Evolutionary conservation across 2,113 vertebrate genomes (phyloP), one percentile per base, ranked within the genome.

Genomic region (Hyaena hyaena): DNA sequence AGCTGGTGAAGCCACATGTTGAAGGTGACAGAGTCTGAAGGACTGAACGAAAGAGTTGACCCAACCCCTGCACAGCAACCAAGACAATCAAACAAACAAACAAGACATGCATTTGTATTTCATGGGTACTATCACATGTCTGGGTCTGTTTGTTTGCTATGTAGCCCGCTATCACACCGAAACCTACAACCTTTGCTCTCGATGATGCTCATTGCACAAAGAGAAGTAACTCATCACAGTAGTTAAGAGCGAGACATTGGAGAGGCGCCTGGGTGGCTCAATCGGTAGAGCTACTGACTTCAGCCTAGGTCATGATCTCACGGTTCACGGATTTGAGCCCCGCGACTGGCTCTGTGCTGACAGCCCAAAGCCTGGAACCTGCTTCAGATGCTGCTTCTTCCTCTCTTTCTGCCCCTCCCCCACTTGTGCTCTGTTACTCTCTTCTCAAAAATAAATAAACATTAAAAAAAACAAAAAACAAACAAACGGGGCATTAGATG

Each of bases 401-500:
- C 55, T 58, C 55, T 58, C 55, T 21, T 19, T 58, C 55, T 58
- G 55, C 55, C 19, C 19, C 55, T 58, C 19, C 55, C 7, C 17
- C 5, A 21, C 55, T 58, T 58, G 55, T 2, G 55, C 55, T 58
- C 55, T 21, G 39, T 39, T 39, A 39, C 17, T 21, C 17, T 21
- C 1, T 15, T 15, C 55, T 15, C 55, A 17, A 5, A 58, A 58
- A 58, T 58, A 58, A 58, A 58, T 58, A 58, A 58, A 58, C 55
- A 58, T 58, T 58, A 58, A 68, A 33, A 31, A 31, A 66, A 31
- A 14, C 1, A 33, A 66, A 65, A 65, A 33, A 24, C 39, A 39
- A 3, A 39, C 39, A 33, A 39, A 2, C 1, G 4, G 1, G 24
- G 65, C 6, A 8, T 21, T 58, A 83, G 8, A 19, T 7, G 1